phyloP scores from a whole-genome alignment of 2,113 vertebrate species.

The Caretta caretta region DNA sequence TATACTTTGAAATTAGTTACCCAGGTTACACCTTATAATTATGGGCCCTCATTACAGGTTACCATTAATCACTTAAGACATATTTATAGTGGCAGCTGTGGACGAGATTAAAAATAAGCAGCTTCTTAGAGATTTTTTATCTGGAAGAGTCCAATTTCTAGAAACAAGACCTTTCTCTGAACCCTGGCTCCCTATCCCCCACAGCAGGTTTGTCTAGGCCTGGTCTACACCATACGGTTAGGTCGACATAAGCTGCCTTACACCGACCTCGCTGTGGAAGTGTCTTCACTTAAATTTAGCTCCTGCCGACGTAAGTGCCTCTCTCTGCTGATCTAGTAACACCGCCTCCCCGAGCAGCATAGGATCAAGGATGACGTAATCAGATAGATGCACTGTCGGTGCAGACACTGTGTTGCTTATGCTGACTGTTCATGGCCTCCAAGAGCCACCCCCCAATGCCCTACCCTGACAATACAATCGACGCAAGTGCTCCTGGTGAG shows the following conservation, averaged over 20 bases:
- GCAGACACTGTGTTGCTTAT: not conserved
- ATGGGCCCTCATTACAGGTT: not conserved
- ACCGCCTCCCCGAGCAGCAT: not conserved
- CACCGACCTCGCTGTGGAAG: not conserved
- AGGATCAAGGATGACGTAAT: not conserved
- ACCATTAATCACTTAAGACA: not conserved
- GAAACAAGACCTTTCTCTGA: accelerated
- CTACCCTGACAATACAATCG: not conserved
- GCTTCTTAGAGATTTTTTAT: not conserved
- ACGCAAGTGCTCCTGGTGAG: not conserved
- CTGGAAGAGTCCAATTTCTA: not conserved
- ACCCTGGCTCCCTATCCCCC: not conserved
- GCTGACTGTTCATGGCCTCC: not conserved
- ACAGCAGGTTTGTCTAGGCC: not conserved
- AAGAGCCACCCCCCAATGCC: not conserved
- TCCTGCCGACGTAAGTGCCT: not conserved
- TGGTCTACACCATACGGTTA: not conserved
- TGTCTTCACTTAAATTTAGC: not conserved
- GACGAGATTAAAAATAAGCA: not conserved
- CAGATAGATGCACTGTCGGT: not conserved
- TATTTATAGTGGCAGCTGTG: accelerated
- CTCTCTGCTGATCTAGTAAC: not conserved
- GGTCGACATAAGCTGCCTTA: not conserved
- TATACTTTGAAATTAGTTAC: accelerated
- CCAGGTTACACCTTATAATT: accelerated